A percentile compares a stretch with the other conserved stretches of the same genome.
Conservation (phyloP, 2,113 vertebrate species). For the Struthidea cinerea region DNA sequence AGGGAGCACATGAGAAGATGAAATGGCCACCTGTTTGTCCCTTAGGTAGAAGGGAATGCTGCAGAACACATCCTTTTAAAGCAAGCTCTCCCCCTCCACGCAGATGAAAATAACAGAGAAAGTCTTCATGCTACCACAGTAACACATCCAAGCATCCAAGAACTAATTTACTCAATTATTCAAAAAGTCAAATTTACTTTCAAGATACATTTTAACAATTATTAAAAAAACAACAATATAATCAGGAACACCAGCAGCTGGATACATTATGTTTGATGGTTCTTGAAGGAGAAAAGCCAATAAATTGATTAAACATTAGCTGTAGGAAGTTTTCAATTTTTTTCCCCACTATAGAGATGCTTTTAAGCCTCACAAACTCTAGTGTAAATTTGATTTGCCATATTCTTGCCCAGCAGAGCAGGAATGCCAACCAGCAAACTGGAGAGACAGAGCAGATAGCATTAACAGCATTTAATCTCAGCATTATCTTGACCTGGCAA, state of each 20-base stretch:
- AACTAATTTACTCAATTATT: not conserved
- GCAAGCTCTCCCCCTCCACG: not conserved
- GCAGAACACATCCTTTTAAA: not conserved
- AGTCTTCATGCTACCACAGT: not conserved
- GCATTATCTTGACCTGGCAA: not conserved
- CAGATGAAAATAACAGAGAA: not conserved
- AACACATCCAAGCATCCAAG: not conserved
- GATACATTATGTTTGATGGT: not conserved
- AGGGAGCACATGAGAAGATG: rapidly evolving
- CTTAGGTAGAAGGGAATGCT: not conserved
- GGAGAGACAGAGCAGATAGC: not conserved
- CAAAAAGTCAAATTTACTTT: not conserved
- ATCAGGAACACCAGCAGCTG: not conserved
- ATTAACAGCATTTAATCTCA: not conserved
- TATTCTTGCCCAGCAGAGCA: not conserved
- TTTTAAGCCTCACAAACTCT: not conserved
- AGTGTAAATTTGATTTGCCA: not conserved
- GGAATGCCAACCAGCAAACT: not conserved
- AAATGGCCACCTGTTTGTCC: not conserved
- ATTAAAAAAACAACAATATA: not conserved
- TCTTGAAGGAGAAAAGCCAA: not conserved
- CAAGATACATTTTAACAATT: not conserved
- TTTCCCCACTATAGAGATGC: not conserved
- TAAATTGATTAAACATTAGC: not conserved
- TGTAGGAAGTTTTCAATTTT: not conserved